Conservation (phyloP, 2,888 invertebrate species). For the Megastigmus dorsalis region DNA sequence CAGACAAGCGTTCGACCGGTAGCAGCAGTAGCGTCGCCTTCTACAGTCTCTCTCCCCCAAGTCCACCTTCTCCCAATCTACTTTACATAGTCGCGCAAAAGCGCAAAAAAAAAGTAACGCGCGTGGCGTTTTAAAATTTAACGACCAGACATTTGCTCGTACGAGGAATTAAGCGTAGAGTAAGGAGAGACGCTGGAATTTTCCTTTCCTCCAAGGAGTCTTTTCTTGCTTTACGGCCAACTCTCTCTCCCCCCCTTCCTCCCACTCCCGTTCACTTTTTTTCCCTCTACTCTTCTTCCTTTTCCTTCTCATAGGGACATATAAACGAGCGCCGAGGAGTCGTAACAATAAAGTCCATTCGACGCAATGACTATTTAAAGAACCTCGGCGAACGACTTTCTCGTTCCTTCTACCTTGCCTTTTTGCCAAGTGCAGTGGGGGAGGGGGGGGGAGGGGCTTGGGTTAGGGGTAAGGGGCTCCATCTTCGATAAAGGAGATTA, state of each 20-base stretch:
- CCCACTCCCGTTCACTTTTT: background rate
- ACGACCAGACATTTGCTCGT: constrained; percentile 37
- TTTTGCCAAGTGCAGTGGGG: background rate
- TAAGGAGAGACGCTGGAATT: constrained; percentile 10
- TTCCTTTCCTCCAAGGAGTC: constrained; percentile 20
- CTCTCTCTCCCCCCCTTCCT: background rate
- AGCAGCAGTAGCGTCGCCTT: no score
- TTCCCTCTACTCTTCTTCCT: background rate
- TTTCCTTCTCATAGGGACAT: background rate
- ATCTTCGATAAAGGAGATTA: constrained; percentile 42
- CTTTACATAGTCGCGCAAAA: no score
- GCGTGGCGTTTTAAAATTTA: constrained; percentile 40
- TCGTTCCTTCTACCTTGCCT: background rate
- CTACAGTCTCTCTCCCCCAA: no score
- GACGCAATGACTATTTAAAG: constrained; percentile 47
- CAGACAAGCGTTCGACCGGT: no score
- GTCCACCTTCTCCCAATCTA: no score
- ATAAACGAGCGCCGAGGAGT: background rate
- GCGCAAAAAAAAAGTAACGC: no score
- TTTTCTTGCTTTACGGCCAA: constrained; percentile 17
- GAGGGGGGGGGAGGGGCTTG: no score
- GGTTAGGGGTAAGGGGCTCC: no score
- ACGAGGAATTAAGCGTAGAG: constrained; percentile 38
- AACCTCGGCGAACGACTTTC: constrained; percentile 37
- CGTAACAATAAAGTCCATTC: constrained; percentile 46